These are phyloP conservation scores for Pachliopta kotzebuea DNA, from an alignment of 2,888 invertebrate genomes.

Conservation along the genomic window DNA sequence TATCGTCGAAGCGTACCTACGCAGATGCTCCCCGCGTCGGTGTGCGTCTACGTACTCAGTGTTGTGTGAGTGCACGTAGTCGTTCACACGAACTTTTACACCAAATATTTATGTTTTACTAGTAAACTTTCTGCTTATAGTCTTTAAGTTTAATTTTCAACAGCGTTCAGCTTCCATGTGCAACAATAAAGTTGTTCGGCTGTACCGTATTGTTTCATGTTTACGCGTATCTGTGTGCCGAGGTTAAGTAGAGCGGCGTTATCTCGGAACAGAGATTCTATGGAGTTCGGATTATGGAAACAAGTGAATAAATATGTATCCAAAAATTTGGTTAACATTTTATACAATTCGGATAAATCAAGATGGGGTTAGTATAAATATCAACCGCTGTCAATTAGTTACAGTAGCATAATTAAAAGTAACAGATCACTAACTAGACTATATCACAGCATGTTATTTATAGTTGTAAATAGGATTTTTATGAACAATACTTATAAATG, in stretches of 20 bases:
- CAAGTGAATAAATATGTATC: constrained; percentile 34
- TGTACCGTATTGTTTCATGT: constrained; percentile 80
- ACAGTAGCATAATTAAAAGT: background rate
- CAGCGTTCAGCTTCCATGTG: constrained; percentile 39
- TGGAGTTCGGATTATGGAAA: constrained; percentile 66
- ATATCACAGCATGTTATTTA: background rate
- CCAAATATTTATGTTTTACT: constrained; percentile 30
- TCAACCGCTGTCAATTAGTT: no score
- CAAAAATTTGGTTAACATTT: background rate
- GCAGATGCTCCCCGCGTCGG: constrained; percentile 44
- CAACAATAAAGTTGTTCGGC: constrained; percentile 64
- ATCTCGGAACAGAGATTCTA: constrained; percentile 75
- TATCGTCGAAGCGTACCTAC: constrained; percentile 52
- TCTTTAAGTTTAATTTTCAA: constrained; percentile 42
- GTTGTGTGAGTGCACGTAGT: constrained; percentile 63
- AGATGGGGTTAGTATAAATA: no score
- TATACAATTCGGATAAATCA: no score
- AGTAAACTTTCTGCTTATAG: constrained; percentile 39
- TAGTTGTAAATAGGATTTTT: background rate
- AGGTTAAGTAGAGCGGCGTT: constrained; percentile 80
- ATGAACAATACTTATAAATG: constrained; percentile 4
- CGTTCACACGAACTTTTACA: constrained; percentile 39
- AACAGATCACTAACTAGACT: background rate
- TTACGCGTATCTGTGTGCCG: constrained; percentile 77
- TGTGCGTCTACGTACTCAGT: constrained; percentile 34